Conservation (phyloP, 2,888 invertebrate species). For the Rhogogaster chlorosoma region DNA sequence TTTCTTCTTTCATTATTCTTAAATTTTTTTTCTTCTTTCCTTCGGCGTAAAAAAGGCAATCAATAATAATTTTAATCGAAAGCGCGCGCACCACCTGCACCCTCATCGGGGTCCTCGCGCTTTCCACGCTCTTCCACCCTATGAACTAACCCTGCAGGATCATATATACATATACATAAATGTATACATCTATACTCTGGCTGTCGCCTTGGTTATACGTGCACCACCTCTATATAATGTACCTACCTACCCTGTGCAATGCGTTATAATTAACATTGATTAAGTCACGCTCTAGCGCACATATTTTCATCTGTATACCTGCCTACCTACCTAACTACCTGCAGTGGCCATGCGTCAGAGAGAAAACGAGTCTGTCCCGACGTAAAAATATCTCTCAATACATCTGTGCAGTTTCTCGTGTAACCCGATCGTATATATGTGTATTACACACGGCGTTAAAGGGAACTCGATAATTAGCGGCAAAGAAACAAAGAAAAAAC, state of each 20-base stretch:
- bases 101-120: background rate
- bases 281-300: constrained; percentile 56
- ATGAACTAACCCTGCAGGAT: background rate
- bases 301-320: constrained; percentile 57
- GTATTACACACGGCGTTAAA: background rate
- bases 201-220: constrained; percentile 26
- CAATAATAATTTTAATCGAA: constrained; percentile 52
- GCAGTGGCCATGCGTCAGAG: constrained; percentile 10
- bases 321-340: background rate
- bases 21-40: background rate
- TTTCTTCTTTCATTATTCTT: background rate
- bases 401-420: background rate
- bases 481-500: background rate
- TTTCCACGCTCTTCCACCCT: background rate
- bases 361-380: constrained; percentile 4
- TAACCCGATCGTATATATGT: background rate
- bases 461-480: background rate
- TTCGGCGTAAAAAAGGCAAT: constrained; percentile 28
- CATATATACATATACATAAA: background rate
- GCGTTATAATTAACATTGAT: constrained; percentile 70
- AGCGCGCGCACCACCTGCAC: constrained; percentile 43
- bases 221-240: background rate
- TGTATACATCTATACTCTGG: background rate
- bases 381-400: background rate
- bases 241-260: constrained; percentile 17